Conservation (phyloP, 2,113 vertebrate species). For the Motacilla tschutschensis region DNA sequence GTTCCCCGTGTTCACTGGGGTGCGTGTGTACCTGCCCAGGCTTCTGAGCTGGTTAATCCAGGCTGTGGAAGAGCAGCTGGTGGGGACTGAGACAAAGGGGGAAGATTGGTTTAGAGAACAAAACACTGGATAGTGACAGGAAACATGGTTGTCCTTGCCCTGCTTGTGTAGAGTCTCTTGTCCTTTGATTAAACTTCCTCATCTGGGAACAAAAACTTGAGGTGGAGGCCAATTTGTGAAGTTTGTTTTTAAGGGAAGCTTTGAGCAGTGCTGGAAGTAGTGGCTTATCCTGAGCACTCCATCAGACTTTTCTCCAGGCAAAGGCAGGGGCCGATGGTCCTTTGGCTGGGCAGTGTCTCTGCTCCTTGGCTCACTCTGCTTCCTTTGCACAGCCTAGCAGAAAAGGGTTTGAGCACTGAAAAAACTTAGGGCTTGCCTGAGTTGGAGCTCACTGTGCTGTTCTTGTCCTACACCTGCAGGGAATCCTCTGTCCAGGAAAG, state of each 20-base stretch:
- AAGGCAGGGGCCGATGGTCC: neutral
- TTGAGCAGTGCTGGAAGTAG: neutral
- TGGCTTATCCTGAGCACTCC: neutral
- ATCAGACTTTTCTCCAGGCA: neutral
- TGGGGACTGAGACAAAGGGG: neutral
- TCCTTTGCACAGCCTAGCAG: neutral
- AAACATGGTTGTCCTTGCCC: neutral
- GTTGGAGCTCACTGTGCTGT: neutral
- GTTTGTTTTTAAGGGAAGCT: neutral
- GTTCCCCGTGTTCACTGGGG: neutral
- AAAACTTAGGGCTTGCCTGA: neutral
- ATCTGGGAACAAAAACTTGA: neutral
- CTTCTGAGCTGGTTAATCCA: neutral
- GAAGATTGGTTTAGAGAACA: neutral
- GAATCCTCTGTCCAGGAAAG: neutral
- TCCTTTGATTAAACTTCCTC: neutral
- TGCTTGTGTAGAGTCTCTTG: neutral
- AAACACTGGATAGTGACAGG: neutral
- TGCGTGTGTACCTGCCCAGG: neutral
- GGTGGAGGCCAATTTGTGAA: neutral
- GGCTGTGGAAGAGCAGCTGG: neutral
- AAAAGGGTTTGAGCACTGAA: neutral
- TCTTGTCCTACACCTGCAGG: neutral
- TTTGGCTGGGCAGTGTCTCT: neutral
- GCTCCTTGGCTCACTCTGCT: accelerated